Percentiles rank a stretch among this genome's conserved stretches.
These are phyloP conservation scores for Linurgus olivaceus DNA, from an alignment of 2,797 vertebrate genomes.

Conservation along the genomic window DNA sequence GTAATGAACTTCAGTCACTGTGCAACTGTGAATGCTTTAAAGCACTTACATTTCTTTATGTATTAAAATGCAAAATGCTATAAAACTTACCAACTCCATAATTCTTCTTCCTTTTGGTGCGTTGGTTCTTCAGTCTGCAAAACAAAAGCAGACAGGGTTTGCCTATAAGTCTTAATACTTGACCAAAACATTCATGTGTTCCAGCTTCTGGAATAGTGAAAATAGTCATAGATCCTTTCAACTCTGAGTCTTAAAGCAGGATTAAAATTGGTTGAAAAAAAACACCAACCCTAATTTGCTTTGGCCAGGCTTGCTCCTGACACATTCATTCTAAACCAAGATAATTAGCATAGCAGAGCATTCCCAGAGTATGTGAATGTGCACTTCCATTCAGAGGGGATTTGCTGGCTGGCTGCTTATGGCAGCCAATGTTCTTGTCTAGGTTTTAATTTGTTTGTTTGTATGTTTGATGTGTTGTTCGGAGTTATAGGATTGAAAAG, in stretches of 20 bases:
- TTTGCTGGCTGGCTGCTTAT: conserved; percentile 44
- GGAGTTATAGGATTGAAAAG: conserved; percentile 35
- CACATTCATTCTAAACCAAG: conserved; percentile 3
- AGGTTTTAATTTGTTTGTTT: conserved; percentile 64
- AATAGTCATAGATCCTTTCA: neutral
- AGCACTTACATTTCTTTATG: rapidly evolving
- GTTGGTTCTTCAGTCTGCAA: neutral
- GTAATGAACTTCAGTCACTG: neutral
- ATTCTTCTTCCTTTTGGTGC: neutral
- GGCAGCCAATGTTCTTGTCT: conserved; percentile 6
- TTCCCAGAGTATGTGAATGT: neutral
- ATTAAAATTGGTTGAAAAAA: neutral
- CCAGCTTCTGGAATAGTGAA: neutral
- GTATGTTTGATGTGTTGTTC: conserved; percentile 31
- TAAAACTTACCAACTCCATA: neutral
- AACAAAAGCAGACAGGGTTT: neutral
- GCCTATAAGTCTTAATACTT: neutral
- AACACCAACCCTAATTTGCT: neutral
- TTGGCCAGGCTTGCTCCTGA: conserved; percentile 20
- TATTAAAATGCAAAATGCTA: neutral
- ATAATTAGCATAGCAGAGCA: conserved; percentile 24
- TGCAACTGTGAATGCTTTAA: neutral
- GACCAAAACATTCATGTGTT: rapidly evolving
- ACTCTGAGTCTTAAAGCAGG: neutral
- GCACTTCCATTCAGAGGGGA: conserved; percentile 25